Evolutionary conservation across 2,888 invertebrate genomes (phyloP).

Genomic region (Conus canariensis): DNA sequence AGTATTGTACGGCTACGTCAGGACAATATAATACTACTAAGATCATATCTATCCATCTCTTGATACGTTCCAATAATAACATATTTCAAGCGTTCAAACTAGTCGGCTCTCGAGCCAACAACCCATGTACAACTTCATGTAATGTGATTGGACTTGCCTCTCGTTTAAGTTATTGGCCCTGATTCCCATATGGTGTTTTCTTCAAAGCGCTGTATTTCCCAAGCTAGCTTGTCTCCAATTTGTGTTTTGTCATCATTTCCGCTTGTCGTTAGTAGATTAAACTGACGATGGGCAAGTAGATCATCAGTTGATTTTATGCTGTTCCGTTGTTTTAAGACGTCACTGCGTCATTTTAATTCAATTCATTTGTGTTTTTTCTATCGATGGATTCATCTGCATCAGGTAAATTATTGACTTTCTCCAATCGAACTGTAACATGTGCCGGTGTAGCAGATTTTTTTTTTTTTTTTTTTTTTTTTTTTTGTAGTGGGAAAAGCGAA

Average conservation of each 20-base stretch:
- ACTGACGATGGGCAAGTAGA: constrained; percentile 13
- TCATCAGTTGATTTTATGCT: background rate
- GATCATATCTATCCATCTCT: too few species aligned
- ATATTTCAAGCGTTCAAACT: too few species aligned
- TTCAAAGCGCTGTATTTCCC: background rate
- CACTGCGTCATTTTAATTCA: background rate
- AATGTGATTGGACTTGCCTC: too few species aligned
- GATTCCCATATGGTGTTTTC: background rate
- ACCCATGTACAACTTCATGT: too few species aligned
- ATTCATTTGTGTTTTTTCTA: background rate
- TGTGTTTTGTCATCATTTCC: constrained; percentile 19
- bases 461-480: background rate
- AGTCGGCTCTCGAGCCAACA: too few species aligned
- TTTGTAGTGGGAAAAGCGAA: background rate
- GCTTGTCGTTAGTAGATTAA: constrained; percentile 22
- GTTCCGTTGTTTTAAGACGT: background rate
- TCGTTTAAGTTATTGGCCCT: background rate
- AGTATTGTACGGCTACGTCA: too few species aligned
- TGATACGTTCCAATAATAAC: too few species aligned
- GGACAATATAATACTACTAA: too few species aligned
- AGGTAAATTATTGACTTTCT: background rate
- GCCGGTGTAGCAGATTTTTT: too few species aligned
- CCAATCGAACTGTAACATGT: background rate
- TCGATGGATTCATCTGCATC: constrained; percentile 26
- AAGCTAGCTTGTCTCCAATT: background rate